A percentile compares a stretch with the other conserved stretches of the same genome.
Conservation (phyloP, 2,113 vertebrate genomes). For the Falcunculus frontatus region DNA sequence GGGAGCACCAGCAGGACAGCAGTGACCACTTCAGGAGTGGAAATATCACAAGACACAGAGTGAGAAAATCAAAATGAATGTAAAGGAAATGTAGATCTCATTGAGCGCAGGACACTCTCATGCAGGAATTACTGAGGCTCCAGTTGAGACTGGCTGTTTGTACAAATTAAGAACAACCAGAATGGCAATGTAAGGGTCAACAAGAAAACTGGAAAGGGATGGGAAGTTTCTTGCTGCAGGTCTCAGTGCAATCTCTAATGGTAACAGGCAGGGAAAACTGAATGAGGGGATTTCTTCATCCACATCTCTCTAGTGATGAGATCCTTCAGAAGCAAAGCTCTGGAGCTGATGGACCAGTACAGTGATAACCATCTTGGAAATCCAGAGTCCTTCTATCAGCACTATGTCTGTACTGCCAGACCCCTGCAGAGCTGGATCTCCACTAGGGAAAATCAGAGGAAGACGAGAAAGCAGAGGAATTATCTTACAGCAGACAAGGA, state of each 20-base stretch:
- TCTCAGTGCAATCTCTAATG: neutral
- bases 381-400: neutral
- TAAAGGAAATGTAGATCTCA: neutral
- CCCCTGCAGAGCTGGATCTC: neutral
- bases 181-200: neutral
- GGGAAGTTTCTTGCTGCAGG: neutral
- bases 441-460: neutral
- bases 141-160: neutral
- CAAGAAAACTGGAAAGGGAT: neutral
- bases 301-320: neutral
- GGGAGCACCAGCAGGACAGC: neutral
- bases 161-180: neutral
- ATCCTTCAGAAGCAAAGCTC: neutral
- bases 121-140: neutral
- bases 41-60: neutral
- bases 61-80: neutral
- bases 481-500: constrained; percentile 84
- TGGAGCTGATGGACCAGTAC: neutral
- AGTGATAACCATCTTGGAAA: neutral
- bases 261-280: neutral
- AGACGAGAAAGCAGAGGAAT: neutral
- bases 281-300: neutral
- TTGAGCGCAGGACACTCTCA: neutral
- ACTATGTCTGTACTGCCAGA: neutral
- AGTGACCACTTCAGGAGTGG: neutral